Percentiles rank a stretch among this genome's conserved stretches.
phyloP scores from a whole-genome alignment of 2,888 invertebrate genomes.

The Ochropleura leucogaster region DNA sequence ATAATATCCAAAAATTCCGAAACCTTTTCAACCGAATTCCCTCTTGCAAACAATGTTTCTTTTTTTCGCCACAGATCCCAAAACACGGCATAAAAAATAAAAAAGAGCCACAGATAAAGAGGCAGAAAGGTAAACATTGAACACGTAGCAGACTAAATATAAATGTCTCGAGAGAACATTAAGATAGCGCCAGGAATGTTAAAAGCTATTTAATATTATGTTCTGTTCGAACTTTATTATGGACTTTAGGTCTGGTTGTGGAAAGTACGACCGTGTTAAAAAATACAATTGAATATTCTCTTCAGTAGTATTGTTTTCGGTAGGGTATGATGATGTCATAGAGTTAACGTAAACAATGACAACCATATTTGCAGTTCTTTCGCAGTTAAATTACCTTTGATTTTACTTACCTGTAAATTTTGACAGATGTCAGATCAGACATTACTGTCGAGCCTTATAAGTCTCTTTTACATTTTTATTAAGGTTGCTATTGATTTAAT shows the following conservation, averaged over 20 bases:
- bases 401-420: background rate
- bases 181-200: constrained; percentile 89
- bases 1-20: background rate
- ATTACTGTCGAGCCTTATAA: background rate
- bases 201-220: constrained; percentile 91
- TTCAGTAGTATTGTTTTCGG: background rate
- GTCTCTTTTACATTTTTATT: background rate
- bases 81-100: constrained; percentile 71
- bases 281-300: background rate
- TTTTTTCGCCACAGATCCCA: constrained; percentile 72
- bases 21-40: constrained; percentile 30
- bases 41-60: constrained; percentile 47
- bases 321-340: background rate
- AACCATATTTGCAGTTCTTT: background rate
- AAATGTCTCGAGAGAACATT: constrained; percentile 87
- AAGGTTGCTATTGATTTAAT: background rate
- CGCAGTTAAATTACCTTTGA: background rate
- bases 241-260: constrained; percentile 55
- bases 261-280: constrained; percentile 67
- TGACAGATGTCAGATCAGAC: background rate
- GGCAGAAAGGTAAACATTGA: constrained; percentile 88
- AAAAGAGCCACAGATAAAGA: constrained; percentile 82
- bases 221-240: constrained; percentile 90
- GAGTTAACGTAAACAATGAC: background rate
- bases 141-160: constrained; percentile 89